Evolutionary conservation across 2,888 invertebrate species (phyloP).

Genomic region (Pandemis heparana): DNA sequence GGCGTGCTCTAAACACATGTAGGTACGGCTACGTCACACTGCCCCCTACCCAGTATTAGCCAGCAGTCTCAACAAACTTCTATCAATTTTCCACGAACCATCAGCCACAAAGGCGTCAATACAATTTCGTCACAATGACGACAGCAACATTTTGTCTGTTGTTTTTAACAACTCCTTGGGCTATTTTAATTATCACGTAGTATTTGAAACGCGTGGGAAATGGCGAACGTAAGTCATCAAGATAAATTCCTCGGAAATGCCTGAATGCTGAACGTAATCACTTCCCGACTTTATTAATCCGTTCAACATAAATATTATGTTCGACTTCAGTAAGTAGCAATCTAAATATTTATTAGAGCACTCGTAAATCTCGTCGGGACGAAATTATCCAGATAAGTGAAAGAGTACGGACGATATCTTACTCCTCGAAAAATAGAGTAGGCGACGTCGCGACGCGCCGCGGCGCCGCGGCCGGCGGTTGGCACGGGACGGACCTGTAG

Average conservation of each 20-base stretch:
- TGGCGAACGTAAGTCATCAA: constrained; percentile 19
- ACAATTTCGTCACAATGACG: constrained; percentile 22
- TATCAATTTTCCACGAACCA: constrained; percentile 7
- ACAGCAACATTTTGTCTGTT: neutral
- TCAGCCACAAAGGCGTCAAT: neutral
- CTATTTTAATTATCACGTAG: constrained; percentile 35
- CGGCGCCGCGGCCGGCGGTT: constrained; percentile 62
- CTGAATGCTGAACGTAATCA: constrained; percentile 11
- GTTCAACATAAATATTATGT: constrained; percentile 39
- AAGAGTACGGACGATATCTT: constrained; percentile 47
- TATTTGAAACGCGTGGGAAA: constrained; percentile 25
- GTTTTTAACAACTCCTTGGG: constrained; percentile 10
- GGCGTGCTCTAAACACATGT: constrained; percentile 13
- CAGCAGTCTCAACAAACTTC: constrained; percentile 6
- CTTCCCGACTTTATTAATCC: constrained; percentile 28
- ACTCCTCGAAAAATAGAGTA: constrained; percentile 69
- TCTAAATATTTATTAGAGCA: constrained; percentile 55
- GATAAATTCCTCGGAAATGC: constrained; percentile 15
- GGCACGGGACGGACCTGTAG: constrained; percentile 68
- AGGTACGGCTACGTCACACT: constrained; percentile 13
- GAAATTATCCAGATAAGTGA: constrained; percentile 35
- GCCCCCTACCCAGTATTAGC: neutral
- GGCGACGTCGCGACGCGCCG: constrained; percentile 73
- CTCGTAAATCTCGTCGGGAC: constrained; percentile 50
- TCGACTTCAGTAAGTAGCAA: constrained; percentile 43